phyloP scores from a whole-genome alignment of 2,113 vertebrate species.

The Psettodes erumei region DNA sequence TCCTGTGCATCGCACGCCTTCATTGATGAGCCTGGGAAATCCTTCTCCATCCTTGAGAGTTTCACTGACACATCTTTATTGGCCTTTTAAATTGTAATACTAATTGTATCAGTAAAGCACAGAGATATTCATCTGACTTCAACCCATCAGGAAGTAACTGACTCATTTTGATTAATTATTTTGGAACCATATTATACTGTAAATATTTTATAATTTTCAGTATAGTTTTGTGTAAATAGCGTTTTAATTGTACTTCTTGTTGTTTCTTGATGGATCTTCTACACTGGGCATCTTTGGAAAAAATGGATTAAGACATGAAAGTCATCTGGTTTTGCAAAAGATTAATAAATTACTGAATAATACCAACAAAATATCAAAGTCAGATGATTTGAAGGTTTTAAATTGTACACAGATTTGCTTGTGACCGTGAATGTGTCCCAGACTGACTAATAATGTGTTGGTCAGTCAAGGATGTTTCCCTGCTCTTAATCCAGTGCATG shows the following conservation, averaged over 20 bases:
- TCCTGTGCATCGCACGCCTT: conserved; percentile 38
- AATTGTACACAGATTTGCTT: neutral
- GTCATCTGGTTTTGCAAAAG: neutral
- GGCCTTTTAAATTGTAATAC: neutral
- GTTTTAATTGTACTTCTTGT: neutral
- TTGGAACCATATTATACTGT: neutral
- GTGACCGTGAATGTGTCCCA: neutral
- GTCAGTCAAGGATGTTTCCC: neutral
- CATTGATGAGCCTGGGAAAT: conserved; percentile 35
- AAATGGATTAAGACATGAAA: neutral
- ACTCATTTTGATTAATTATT: neutral
- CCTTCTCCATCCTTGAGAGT: conserved; percentile 19
- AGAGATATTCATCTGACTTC: neutral
- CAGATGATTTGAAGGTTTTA: neutral
- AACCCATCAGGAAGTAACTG: neutral
- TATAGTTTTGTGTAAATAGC: neutral
- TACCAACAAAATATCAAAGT: neutral
- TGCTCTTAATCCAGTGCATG: no score
- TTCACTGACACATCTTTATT: neutral
- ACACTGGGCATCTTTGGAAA: neutral
- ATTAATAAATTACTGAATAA: no score
- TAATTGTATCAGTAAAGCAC: neutral
- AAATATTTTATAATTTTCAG: neutral
- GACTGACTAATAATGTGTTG: no score
- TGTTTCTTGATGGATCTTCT: neutral